Evolutionary conservation across 2,888 invertebrate species (phyloP).

Genomic region (Volucella bombylans): DNA sequence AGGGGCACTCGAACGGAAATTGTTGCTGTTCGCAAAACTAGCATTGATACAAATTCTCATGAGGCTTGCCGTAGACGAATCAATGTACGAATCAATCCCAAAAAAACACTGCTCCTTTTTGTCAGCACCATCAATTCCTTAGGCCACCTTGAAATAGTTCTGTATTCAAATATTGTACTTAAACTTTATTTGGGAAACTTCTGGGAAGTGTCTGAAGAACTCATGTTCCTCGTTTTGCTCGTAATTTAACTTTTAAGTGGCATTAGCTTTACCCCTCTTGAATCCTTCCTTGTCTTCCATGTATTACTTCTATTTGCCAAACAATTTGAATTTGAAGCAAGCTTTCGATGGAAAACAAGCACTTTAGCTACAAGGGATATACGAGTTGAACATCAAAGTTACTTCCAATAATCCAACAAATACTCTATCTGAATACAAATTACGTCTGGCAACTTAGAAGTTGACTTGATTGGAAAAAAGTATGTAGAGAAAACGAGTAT

Average conservation of each 20-base stretch:
- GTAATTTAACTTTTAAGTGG: conserved; percentile 14
- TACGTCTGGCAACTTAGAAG: conserved; percentile 3
- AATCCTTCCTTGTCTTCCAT: neutral
- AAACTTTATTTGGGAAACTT: too few relatives aligned
- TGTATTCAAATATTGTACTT: too few relatives aligned
- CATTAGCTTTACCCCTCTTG: neutral
- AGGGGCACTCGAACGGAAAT: too few relatives aligned
- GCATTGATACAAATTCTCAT: too few relatives aligned
- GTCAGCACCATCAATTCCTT: too few relatives aligned
- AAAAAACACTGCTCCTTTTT: too few relatives aligned
- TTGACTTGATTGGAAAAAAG: conserved; percentile 12
- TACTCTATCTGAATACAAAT: conserved; percentile 37
- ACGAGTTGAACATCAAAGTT: conserved; percentile 29
- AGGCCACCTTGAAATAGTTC: too few relatives aligned
- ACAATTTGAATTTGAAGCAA: conserved; percentile 25
- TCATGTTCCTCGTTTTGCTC: neutral
- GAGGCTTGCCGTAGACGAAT: too few relatives aligned
- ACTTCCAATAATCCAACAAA: conserved; percentile 40
- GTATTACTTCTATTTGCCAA: conserved; percentile 1
- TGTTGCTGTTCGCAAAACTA: too few relatives aligned
- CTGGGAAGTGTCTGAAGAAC: neutral
- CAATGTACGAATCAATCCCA: too few relatives aligned
- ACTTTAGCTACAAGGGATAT: neutral
- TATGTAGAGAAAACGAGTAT: neutral
- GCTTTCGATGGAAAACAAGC: conserved; percentile 14